These are phyloP conservation scores for Pyrrhosoma nymphula DNA, from an alignment of 2,888 invertebrate species.

Conservation along the genomic window DNA sequence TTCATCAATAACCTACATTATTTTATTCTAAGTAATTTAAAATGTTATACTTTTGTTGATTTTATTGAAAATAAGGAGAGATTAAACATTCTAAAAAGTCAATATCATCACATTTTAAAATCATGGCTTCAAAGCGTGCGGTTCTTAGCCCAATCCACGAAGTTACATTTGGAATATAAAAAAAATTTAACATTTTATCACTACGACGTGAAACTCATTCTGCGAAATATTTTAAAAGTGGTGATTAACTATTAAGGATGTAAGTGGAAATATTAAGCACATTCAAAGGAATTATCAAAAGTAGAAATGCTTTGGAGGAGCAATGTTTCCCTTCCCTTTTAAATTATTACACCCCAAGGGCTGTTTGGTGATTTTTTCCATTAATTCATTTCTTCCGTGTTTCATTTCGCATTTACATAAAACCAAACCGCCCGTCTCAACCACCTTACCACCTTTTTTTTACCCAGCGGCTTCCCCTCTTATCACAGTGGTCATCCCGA, in stretches of 20 bases:
- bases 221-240: too few relatives aligned
- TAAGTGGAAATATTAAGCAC: not conserved
- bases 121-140: too few relatives aligned
- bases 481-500: not conserved
- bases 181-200: too few relatives aligned
- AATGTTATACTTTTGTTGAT: too few relatives aligned
- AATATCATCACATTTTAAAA: too few relatives aligned
- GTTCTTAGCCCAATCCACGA: too few relatives aligned
- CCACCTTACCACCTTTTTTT: not conserved
- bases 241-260: not conserved
- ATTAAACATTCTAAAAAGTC: too few relatives aligned
- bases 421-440: not conserved
- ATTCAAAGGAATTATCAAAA: not conserved
- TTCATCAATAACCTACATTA: too few relatives aligned
- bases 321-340: not conserved
- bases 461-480: not conserved
- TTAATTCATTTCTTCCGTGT: not conserved
- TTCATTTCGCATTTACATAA: slow-evolving; percentile 28
- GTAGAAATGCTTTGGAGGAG: not conserved
- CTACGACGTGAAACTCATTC: too few relatives aligned
- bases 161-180: too few relatives aligned
- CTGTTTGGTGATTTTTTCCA: not conserved
- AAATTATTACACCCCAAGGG: not conserved
- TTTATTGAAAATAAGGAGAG: too few relatives aligned
- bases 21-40: too few relatives aligned